Conservation (phyloP, 2,888 invertebrate genomes). For the Cancer borealis region DNA sequence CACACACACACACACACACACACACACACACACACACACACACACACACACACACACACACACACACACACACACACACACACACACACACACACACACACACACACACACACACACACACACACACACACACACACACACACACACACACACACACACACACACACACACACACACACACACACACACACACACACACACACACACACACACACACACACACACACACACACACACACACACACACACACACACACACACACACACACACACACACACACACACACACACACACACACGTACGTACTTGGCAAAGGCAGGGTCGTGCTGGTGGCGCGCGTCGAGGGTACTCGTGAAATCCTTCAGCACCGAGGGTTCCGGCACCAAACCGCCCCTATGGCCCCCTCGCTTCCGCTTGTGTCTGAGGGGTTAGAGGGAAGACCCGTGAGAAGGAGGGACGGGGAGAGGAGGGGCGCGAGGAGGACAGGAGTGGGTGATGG, state of each 20-base stretch:
- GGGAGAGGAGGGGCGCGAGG: neutral
- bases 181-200: constrained; percentile 46
- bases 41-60: constrained; percentile 34
- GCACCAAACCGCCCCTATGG: constrained; percentile 71
- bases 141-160: constrained; percentile 18
- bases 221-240: constrained; percentile 39
- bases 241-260: constrained; percentile 18
- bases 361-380: constrained; percentile 73
- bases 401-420: constrained; percentile 71
- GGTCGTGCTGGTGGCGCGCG: constrained; percentile 75
- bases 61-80: constrained; percentile 11
- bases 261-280: constrained; percentile 40
- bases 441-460: neutral
- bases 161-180: constrained; percentile 41
- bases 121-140: constrained; percentile 32
- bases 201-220: constrained; percentile 34
- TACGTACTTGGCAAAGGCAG: constrained; percentile 76
- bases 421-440: constrained; percentile 46
- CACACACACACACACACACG: constrained; percentile 41
- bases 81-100: constrained; percentile 45
- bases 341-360: constrained; percentile 75
- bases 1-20: constrained; percentile 47
- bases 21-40: constrained; percentile 41
- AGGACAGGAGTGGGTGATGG: neutral
- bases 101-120: constrained; percentile 39